These are phyloP conservation scores for Marcusenius ussheri DNA, from an alignment of 2,113 vertebrate species.

Conservation along the genomic window DNA sequence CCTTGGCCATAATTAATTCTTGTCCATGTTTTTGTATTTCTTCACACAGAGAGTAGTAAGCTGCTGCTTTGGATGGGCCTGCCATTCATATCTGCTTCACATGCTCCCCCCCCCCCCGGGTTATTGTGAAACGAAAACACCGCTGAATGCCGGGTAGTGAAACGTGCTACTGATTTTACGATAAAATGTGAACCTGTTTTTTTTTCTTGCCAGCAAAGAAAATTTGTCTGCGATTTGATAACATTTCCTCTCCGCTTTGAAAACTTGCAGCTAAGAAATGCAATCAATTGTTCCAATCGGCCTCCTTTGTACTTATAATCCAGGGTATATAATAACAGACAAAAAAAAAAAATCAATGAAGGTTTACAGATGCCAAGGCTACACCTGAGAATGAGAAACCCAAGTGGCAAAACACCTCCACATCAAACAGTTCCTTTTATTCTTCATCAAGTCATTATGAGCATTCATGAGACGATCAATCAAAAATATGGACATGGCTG, in stretches of 20 bases:
- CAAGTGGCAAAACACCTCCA: conserved; percentile 1
- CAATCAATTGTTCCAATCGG: conserved; percentile 24
- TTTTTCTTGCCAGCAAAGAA: conserved; percentile 34
- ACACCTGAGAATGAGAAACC: conserved; percentile 16
- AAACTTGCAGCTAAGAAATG: conserved; percentile 24
- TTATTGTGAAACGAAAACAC: conserved; percentile 40
- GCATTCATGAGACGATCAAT: neutral
- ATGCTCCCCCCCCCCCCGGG: conserved; percentile 39
- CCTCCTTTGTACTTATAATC: conserved; percentile 32
- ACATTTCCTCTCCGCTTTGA: conserved; percentile 35
- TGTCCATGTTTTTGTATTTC: conserved; percentile 18
- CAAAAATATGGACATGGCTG: neutral
- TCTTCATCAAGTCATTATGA: neutral
- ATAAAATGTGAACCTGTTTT: conserved; percentile 29
- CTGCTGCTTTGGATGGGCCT: conserved; percentile 31
- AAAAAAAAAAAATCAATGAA: conserved; percentile 22
- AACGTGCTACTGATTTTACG: conserved; percentile 42
- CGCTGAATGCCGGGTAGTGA: conserved; percentile 43
- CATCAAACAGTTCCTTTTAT: conserved; percentile 5
- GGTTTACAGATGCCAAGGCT: conserved; percentile 39
- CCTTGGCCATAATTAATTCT: conserved; percentile 24
- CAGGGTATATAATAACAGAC: conserved; percentile 20
- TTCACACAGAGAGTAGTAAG: conserved; percentile 12
- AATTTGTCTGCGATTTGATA: conserved; percentile 35
- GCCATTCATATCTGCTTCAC: conserved; percentile 31